Base-by-base conservation (phyloP, 64 coral and sea anemone species). In the Pocillopora verrucosa region DNA sequence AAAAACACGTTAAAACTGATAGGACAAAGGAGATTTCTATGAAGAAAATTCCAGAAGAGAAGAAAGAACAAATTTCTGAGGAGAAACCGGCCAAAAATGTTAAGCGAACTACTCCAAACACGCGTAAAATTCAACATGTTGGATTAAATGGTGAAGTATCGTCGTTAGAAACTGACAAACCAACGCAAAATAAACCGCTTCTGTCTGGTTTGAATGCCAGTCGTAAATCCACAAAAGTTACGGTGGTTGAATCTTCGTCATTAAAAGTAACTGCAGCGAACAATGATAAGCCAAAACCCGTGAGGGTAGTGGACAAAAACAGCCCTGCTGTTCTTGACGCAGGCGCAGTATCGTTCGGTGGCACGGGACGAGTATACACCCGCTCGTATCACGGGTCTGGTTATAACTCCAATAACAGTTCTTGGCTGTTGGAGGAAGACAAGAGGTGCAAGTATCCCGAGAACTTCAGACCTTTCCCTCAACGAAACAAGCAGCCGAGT, bases 101-200 rank as follows among this genome's bases (percentile, higher is more conserved):
- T 37, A 72, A 85, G 17, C 36, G 65, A 72, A 38, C 26, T 38
- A 51, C 36, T 22, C 85, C 83, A 20, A 82, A 72, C 38, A 65
- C 88, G 45, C 88, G 76, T 22, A 97, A 97, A 91, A 89, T 97
- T 10, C 78, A 97, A 57, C 95, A 97, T 74, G 78, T 90, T 1
- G 95, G 88, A 37, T 89, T 97, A 56, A 97, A 97, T 45, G 95
- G 95, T 11, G 95, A 97, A 84, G 83, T 93, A 20, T 97, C 82
- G 19, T 87, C 84, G 56, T 77, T 85, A 85, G 82, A 85, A 85
- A 85, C 64, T 72, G 38, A 38, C 20, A 85, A 85, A 72, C 72
- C 64, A 9, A 57, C 11, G 38, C 35, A 56, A 85, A 85, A n/a
- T 72, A 34, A 36, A 15, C 20, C 65, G 3, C 12, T 34, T 51